Percentiles rank a stretch among this genome's conserved stretches.
phyloP scores from a whole-genome alignment of 2,888 invertebrate genomes.

The Lydus trimaculatus region DNA sequence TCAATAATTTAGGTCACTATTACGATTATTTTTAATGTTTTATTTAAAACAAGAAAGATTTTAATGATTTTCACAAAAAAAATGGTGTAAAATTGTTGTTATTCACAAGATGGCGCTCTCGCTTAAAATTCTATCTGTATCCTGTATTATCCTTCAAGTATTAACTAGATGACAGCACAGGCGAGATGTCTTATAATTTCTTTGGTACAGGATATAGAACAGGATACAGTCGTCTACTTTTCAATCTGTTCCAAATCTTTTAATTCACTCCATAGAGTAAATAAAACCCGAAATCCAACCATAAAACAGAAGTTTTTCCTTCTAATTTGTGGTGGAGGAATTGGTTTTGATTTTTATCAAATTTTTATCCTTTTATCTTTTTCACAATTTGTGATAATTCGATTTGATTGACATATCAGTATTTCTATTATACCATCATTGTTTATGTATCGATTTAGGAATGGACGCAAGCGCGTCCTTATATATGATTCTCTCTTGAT shows the following conservation, averaged over 20 bases:
- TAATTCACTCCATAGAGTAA: too few species aligned
- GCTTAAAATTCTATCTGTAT: slow-evolving; percentile 10
- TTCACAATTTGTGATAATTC: too few species aligned
- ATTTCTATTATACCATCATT: slow-evolving; percentile 22
- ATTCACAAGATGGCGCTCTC: slow-evolving; percentile 19
- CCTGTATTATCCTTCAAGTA: slow-evolving; percentile 15
- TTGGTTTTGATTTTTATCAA: too few species aligned
- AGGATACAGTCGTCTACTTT: too few species aligned
- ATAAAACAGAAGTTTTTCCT: too few species aligned
- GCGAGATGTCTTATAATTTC: slow-evolving; percentile 10
- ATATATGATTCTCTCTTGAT: slow-evolving; percentile 19
- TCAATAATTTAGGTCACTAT: background rate
- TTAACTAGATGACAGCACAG: slow-evolving; percentile 36
- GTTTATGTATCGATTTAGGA: slow-evolving; percentile 35
- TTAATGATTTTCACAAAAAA: too few species aligned
- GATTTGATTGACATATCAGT: slow-evolving; percentile 21
- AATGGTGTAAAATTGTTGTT: background rate
- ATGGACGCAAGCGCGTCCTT: slow-evolving; percentile 34
- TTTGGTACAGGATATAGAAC: background rate
- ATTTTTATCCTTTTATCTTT: too few species aligned
- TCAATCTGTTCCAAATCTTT: too few species aligned
- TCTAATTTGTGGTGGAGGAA: too few species aligned
- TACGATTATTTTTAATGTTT: too few species aligned
- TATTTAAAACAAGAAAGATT: too few species aligned
- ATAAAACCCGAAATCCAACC: too few species aligned